Base-by-base conservation (phyloP, 1,140 invertebrate genomes). In the Drosophila pruinosa region DNA sequence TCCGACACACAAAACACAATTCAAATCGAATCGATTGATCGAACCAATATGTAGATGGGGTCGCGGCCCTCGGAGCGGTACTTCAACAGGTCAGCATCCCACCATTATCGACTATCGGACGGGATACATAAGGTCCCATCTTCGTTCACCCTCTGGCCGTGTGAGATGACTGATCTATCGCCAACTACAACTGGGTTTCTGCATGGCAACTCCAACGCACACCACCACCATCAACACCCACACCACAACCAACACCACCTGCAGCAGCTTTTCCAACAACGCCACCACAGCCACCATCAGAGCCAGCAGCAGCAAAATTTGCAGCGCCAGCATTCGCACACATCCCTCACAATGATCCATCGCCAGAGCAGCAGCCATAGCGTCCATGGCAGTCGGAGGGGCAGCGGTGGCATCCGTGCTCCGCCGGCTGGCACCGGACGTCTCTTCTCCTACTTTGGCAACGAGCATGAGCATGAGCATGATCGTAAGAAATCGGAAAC, bases 91-190 rank as follows among this genome's bases (percentile, higher is more conserved):
- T 91, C 91, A 90, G 80, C 91, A 89, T 92, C 91, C 91, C 86
- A 91, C 89, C 89, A 91, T 91, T 91, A 92, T 91, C 77, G 92
- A 97, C 92, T 97, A 96, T 93, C 94, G 97, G 85, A 98, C 97
- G 45, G 97, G 97, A 63, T 97, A 97, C 92, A 97, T 97, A 89
- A 94, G 96, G 79, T 97, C 96, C 57, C 96, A 97, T 92, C 93
- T 97, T 79, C 94, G 97, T 48, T 97, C 96, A 82, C 96, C 96
- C 36, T 97, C 96, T 85, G 90, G 90, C 88, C 90, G 90, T 89
- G 90, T 91, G 90, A 91, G 90, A 91, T 91, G 90, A 91, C 90
- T 90, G 90, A 91, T 80, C 74, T 89, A 79, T 91, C 90, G 81
- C 90, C 90, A 71, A 90, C 90, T 70, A 77, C 90, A 57, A 75